Conservation (phyloP, 2,888 invertebrate genomes). For the Cylindroiulus punctatus region DNA sequence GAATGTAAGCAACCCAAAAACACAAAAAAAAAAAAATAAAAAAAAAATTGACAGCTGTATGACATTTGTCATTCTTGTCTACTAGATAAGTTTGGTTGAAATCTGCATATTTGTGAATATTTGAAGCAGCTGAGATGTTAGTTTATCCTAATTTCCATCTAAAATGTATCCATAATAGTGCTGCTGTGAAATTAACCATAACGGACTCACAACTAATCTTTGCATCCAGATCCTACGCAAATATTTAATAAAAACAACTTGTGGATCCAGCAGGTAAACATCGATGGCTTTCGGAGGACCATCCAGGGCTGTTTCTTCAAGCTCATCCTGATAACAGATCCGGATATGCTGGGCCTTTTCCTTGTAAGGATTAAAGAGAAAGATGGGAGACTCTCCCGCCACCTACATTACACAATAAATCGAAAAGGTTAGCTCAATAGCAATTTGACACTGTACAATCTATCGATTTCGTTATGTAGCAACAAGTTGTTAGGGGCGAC, state of each 20-base stretch:
- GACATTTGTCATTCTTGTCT: too few relatives aligned
- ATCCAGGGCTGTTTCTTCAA: not conserved
- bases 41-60: too few relatives aligned
- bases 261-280: not conserved
- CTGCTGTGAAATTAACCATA: too few relatives aligned
- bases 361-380: not conserved
- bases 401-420: not conserved
- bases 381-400: not conserved
- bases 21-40: too few relatives aligned
- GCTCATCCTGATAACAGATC: not conserved
- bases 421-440: not conserved
- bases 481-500: constrained; percentile 32
- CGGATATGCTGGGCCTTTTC: not conserved
- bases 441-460: not conserved
- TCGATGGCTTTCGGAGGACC: not conserved
- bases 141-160: too few relatives aligned
- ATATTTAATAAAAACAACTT: not conserved
- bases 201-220: not conserved
- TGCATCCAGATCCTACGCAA: not conserved
- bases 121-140: too few relatives aligned
- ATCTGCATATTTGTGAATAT: too few relatives aligned
- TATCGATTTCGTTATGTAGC: not conserved
- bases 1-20: too few relatives aligned
- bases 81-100: too few relatives aligned
- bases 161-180: too few relatives aligned